A percentile compares a stretch with the other conserved stretches of the same genome.
phyloP scores from a whole-genome alignment of 2,797 vertebrate species.

The Neomorphus geoffroyi region DNA sequence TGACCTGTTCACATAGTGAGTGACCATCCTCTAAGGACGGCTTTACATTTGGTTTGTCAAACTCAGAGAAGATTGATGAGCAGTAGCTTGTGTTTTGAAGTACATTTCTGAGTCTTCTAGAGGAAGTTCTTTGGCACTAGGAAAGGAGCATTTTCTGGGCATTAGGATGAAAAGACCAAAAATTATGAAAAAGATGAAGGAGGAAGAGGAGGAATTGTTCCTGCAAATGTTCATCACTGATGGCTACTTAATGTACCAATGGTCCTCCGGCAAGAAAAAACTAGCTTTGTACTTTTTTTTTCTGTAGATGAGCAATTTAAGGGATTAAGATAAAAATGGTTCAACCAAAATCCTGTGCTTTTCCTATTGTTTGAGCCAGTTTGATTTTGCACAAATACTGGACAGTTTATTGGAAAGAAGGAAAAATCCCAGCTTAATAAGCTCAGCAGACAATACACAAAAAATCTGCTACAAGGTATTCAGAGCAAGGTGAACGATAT shows the following conservation, averaged over 20 bases:
- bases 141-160: background rate
- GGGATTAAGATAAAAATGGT: background rate
- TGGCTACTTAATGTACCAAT: background rate
- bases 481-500: background rate
- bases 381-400: background rate
- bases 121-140: background rate
- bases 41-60: background rate
- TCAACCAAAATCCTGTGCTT: background rate
- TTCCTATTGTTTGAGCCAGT: background rate
- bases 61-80: background rate
- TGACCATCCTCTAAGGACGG: background rate
- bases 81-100: background rate
- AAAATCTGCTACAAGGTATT: background rate
- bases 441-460: background rate
- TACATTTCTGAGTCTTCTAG: background rate
- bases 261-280: background rate
- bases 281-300: background rate
- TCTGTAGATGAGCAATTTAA: background rate
- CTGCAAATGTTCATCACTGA: background rate
- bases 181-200: background rate
- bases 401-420: background rate
- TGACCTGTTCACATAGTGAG: background rate
- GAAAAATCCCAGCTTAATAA: background rate
- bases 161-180: background rate
- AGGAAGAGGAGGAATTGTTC: accelerated